A percentile compares a stretch with the other conserved stretches of the same genome.
Evolutionary conservation across 2,113 vertebrate species (phyloP).

Genomic region (Oncorhynchus masou): DNA sequence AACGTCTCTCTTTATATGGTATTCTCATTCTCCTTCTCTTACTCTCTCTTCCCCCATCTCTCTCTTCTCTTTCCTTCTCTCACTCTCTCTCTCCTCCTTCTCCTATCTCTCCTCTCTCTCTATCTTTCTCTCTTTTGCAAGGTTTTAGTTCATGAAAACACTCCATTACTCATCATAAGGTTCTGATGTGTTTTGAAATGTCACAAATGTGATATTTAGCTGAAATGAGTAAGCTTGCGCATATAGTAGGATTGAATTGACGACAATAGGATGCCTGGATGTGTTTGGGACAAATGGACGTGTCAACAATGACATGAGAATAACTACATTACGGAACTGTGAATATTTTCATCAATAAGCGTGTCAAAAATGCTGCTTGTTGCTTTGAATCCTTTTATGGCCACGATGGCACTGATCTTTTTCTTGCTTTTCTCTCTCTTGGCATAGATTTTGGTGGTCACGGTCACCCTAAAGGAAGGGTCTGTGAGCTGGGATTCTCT

Average conservation of each 20-base stretch:
- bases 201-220: too few relatives aligned
- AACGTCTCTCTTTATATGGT: slow-evolving; percentile 42
- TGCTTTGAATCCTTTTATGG: slow-evolving; percentile 35
- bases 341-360: too few relatives aligned
- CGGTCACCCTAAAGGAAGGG: slow-evolving; percentile 48
- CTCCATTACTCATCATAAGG: too few relatives aligned
- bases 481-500: slow-evolving; percentile 18
- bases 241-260: too few relatives aligned
- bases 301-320: too few relatives aligned
- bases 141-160: slow-evolving; percentile 27
- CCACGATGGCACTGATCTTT: slow-evolving; percentile 54
- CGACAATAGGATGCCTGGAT: too few relatives aligned
- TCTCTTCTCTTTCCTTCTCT: not conserved
- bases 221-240: too few relatives aligned
- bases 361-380: too few relatives aligned
- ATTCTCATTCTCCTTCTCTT: slow-evolving; percentile 21
- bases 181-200: too few relatives aligned
- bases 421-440: slow-evolving; percentile 38
- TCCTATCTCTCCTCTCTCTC: slow-evolving; percentile 18
- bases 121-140: slow-evolving; percentile 41
- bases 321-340: too few relatives aligned
- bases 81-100: not conserved
- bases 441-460: slow-evolving; percentile 30
- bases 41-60: slow-evolving; percentile 41
- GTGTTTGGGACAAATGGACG: too few relatives aligned